Evolutionary conservation across 1,140 invertebrate species (phyloP), one percentile per base, ranked within the genome.

Genomic region (Bombus picipes): DNA sequence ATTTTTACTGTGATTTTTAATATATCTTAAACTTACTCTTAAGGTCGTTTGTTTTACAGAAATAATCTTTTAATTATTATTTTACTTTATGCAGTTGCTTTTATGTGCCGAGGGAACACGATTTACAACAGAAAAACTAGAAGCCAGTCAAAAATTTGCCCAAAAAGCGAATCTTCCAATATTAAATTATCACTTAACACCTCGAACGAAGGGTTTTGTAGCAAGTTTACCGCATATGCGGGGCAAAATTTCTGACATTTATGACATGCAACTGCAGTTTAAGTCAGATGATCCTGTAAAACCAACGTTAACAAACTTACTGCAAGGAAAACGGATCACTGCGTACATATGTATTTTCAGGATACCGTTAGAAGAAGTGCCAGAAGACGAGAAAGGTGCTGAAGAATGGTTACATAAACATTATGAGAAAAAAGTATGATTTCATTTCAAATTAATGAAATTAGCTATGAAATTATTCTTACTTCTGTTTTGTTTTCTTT

Each of bases 31-130:
- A 66, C 9, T 47, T 4, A 12, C 10, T 39, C 6, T 78, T 66
- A 5, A 3, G n/a, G 3, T 10, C 1, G 18, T 37, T 82, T 80
- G 74, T 66, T 79, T 82, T 39, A 37, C 4, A 47, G 57, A 59
- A 57, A 41, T 77, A 75, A 66, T 62, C 84, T 81, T 80, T 41
- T 71, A 90, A 75, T 62, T n/a, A 86, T 90, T 68, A 68, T 59
- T 78, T 68, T 66, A 3, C 53, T 13, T 4, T 62, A 1, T 25
- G 47, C 88, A 98, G 98, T 94, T 99, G 85, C 93, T 99, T 59
- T 93, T 99, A n/a, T 99, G 98, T 92, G 98, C 98, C 13, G 99
- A 99, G 95, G 99, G 99, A 12, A 99, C 99, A 3, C 96, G 99
- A 53, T 99, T 98, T 89, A 99, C 98, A 0, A 94, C 96, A 78